These are phyloP conservation scores for Augochlora pura DNA, from an alignment of 1,140 invertebrate genomes.

Conservation along the genomic window DNA sequence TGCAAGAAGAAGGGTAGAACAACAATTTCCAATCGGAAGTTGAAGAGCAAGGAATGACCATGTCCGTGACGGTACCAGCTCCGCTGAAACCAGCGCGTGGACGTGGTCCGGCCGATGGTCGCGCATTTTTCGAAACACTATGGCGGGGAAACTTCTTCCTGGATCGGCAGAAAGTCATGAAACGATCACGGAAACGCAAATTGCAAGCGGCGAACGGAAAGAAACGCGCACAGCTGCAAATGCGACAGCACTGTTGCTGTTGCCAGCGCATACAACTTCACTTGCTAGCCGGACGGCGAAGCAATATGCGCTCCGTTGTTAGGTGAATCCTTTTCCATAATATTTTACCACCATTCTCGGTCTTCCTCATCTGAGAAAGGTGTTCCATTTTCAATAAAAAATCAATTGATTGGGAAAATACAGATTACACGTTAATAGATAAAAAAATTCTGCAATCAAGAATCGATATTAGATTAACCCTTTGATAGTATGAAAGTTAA, in stretches of 20 bases:
- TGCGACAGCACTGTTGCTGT: constrained; percentile 76
- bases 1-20: not conserved
- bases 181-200: constrained; percentile 72
- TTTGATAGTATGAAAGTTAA: too few relatives aligned
- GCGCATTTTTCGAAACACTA: constrained; percentile 75
- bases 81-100: constrained; percentile 70
- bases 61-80: constrained; percentile 62
- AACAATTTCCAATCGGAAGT: not conserved
- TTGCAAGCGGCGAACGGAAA: constrained; percentile 61
- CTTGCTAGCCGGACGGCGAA: constrained; percentile 72
- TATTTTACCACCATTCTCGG: too few relatives aligned
- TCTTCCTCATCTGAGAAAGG: too few relatives aligned
- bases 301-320: constrained; percentile 75
- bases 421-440: too few relatives aligned
- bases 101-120: constrained; percentile 75
- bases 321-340: constrained; percentile 68
- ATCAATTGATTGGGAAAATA: too few relatives aligned
- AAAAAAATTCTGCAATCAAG: too few relatives aligned
- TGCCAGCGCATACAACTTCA: constrained; percentile 77
- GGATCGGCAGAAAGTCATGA: constrained; percentile 73
- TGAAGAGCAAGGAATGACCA: constrained; percentile 56
- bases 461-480: too few relatives aligned
- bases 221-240: constrained; percentile 59
- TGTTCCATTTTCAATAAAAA: too few relatives aligned
- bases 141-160: constrained; percentile 76